Percentiles rank a stretch among this genome's conserved stretches.
Evolutionary conservation across 2,888 invertebrate genomes (phyloP).

Genomic region (Sarcophaga caerulescens): DNA sequence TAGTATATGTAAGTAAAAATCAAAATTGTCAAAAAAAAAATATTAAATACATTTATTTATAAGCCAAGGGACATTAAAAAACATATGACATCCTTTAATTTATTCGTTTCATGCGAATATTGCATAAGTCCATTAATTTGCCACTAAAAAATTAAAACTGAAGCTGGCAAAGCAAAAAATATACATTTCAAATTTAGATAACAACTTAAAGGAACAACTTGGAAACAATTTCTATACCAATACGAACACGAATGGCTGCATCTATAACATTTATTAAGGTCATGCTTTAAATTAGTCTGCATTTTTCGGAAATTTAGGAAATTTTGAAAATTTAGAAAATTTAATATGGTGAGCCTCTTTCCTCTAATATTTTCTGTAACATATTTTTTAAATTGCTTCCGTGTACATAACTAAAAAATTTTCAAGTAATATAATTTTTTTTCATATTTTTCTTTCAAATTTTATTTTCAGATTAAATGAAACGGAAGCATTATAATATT

Average conservation of each 20-base stretch:
- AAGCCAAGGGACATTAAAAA: neutral
- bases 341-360: too few relatives aligned
- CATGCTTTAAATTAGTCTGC: neutral
- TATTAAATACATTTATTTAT: neutral
- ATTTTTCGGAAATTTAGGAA: too few relatives aligned
- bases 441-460: neutral
- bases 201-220: neutral
- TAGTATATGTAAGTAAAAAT: neutral
- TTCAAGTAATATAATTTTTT: neutral
- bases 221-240: neutral
- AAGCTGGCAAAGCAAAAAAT: slow-evolving; percentile 58
- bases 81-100: neutral
- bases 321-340: too few relatives aligned
- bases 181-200: slow-evolving; percentile 15
- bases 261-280: neutral
- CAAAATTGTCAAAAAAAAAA: slow-evolving; percentile 6
- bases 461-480: too few relatives aligned
- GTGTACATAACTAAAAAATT: neutral
- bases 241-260: neutral
- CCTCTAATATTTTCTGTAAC: too few relatives aligned
- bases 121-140: neutral
- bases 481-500: too few relatives aligned
- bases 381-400: neutral
- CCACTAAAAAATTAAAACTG: slow-evolving; percentile 41
- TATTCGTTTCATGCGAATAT: neutral